Conservation (phyloP, 64 coral and sea anemone genomes). For the Platygyra sinensis region DNA sequence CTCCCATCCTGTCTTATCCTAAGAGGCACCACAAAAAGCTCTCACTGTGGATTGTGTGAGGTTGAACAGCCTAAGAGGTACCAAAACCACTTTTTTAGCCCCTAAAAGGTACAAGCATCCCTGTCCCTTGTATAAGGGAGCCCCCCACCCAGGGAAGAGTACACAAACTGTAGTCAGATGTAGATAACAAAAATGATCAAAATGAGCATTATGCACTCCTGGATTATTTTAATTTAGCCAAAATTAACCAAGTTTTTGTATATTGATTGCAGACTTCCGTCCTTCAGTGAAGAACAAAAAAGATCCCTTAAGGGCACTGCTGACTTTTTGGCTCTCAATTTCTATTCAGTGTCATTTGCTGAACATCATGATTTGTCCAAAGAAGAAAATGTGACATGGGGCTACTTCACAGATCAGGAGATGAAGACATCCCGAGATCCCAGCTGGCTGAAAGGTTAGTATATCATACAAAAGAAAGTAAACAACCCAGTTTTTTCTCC, state of each 20-base stretch:
- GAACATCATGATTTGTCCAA: conserved; percentile 58
- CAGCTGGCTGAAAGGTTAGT: conserved; percentile 84
- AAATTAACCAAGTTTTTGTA: neutral
- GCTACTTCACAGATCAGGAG: conserved; percentile 76
- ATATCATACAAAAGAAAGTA: neutral
- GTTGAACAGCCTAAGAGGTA: too few species aligned
- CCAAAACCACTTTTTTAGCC: too few species aligned
- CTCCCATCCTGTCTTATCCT: too few species aligned
- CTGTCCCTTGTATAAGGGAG: too few species aligned
- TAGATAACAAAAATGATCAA: too few species aligned
- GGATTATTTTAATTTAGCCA: too few species aligned
- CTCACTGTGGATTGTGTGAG: too few species aligned
- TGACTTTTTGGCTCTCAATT: conserved; percentile 84
- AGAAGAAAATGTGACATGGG: conserved; percentile 57
- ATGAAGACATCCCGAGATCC: conserved; percentile 63
- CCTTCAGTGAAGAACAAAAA: conserved; percentile 78
- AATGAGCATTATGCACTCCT: too few species aligned
- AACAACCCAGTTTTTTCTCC: neutral
- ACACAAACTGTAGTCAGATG: too few species aligned
- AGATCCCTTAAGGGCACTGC: conserved; percentile 69
- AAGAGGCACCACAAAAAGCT: too few species aligned
- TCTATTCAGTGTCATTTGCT: conserved; percentile 73
- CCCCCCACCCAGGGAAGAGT: too few species aligned
- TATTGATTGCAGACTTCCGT: conserved; percentile 52
- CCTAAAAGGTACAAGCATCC: too few species aligned